phyloP scores from a whole-genome alignment of 2,888 invertebrate genomes.

The Caenorhabditis drosophilae region DNA sequence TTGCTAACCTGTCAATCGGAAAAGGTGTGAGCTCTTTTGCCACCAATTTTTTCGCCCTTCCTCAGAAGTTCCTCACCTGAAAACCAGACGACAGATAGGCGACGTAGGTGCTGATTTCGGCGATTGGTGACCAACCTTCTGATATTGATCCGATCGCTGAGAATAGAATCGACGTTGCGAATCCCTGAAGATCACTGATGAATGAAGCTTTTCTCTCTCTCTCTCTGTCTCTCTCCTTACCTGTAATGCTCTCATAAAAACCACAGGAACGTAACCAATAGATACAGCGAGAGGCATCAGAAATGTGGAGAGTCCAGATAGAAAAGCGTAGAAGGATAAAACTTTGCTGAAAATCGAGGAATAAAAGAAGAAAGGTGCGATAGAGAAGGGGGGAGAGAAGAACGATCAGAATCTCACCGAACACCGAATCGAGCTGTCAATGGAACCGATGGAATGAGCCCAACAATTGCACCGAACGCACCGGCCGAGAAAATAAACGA shows the following conservation, averaged over 20 bases:
- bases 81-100: constrained; percentile 40
- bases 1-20: constrained; percentile 17
- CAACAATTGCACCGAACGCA: constrained; percentile 43
- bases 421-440: constrained; percentile 32
- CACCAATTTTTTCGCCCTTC: too few species aligned
- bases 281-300: constrained; percentile 19
- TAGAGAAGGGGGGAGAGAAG: not conserved
- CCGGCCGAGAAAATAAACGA: constrained; percentile 42
- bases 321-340: constrained; percentile 17
- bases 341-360: constrained; percentile 13
- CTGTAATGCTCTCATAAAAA: constrained; percentile 17
- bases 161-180: constrained; percentile 36
- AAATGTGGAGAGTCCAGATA: constrained; percentile 18
- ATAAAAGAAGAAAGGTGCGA: not conserved
- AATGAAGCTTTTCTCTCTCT: constrained; percentile 6
- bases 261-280: constrained; percentile 18
- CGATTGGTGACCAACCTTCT: constrained; percentile 36
- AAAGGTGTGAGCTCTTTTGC: not conserved
- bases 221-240: too few species aligned
- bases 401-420: too few species aligned
- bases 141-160: constrained; percentile 43
- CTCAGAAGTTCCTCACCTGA: constrained; percentile 32
- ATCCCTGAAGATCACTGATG: constrained; percentile 20
- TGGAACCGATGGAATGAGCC: constrained; percentile 38
- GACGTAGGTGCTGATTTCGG: constrained; percentile 38